A percentile compares a stretch with the other conserved stretches of the same genome.
phyloP scores from a whole-genome alignment of 2,797 vertebrate genomes.

The Morus bassanus region DNA sequence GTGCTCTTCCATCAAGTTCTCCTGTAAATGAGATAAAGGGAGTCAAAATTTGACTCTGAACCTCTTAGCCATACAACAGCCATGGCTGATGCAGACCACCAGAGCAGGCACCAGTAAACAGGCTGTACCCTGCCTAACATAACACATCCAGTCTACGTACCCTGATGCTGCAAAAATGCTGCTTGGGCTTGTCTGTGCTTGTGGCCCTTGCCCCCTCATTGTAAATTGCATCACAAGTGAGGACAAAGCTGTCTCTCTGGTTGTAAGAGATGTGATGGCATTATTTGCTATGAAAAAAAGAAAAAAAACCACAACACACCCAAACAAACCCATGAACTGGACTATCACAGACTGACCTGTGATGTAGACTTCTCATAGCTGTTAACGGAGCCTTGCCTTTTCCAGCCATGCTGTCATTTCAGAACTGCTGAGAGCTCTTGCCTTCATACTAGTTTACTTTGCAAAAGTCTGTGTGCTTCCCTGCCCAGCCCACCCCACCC shows the following conservation, averaged over 20 bases:
- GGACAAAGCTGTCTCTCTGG: neutral
- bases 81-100: neutral
- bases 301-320: no score
- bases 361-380: neutral
- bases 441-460: neutral
- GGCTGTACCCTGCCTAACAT: neutral
- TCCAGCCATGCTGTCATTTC: neutral
- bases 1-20: neutral
- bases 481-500: fast-evolving
- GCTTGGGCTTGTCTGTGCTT: neutral
- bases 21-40: neutral
- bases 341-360: fast-evolving
- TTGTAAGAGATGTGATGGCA: no score
- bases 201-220: neutral
- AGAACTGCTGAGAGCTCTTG: neutral
- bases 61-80: neutral
- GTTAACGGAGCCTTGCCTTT: neutral
- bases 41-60: neutral
- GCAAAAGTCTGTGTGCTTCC: neutral
- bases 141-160: neutral
- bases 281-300: neutral
- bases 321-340: no score
- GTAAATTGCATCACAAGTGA: neutral
- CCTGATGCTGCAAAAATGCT: neutral
- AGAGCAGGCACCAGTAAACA: neutral